Evolutionary conservation across 1,140 invertebrate genomes (phyloP).

Genomic region (Trialeurodes vaporariorum): DNA sequence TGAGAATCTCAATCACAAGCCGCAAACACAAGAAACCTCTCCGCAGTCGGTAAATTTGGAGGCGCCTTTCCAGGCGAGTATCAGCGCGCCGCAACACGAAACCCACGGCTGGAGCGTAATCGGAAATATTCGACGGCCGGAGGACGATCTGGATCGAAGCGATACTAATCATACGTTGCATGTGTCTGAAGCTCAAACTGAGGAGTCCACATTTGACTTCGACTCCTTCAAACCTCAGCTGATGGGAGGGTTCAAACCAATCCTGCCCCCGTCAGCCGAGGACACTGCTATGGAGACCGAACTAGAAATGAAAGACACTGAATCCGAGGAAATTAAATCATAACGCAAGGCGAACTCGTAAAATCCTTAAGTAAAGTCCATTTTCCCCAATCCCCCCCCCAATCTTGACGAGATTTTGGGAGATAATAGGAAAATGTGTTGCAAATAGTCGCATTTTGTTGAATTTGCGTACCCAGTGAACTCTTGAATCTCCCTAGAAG

Average conservation of each 20-base stretch:
- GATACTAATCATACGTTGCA: slow-evolving; percentile 9
- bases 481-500: too few species aligned
- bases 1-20: neutral
- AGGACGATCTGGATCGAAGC: slow-evolving; percentile 27
- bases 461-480: too few species aligned
- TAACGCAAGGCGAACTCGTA: too few species aligned
- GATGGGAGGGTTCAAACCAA: slow-evolving; percentile 54
- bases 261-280: slow-evolving; percentile 27
- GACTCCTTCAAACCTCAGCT: slow-evolving; percentile 56
- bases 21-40: neutral
- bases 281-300: slow-evolving; percentile 7
- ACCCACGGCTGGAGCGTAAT: slow-evolving; percentile 52
- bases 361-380: too few species aligned
- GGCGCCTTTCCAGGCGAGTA: slow-evolving; percentile 54
- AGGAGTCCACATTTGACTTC: slow-evolving; percentile 40
- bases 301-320: neutral
- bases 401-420: too few species aligned
- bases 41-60: slow-evolving; percentile 40
- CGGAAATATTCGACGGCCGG: slow-evolving; percentile 27
- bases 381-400: too few species aligned
- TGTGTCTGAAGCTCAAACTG: neutral
- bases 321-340: neutral
- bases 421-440: too few species aligned
- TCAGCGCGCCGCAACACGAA: slow-evolving; percentile 38
- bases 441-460: too few species aligned